Percentiles rank a stretch among this genome's conserved stretches.
Evolutionary conservation across 2,797 vertebrate species (phyloP).

Genomic region (Huso huso): DNA sequence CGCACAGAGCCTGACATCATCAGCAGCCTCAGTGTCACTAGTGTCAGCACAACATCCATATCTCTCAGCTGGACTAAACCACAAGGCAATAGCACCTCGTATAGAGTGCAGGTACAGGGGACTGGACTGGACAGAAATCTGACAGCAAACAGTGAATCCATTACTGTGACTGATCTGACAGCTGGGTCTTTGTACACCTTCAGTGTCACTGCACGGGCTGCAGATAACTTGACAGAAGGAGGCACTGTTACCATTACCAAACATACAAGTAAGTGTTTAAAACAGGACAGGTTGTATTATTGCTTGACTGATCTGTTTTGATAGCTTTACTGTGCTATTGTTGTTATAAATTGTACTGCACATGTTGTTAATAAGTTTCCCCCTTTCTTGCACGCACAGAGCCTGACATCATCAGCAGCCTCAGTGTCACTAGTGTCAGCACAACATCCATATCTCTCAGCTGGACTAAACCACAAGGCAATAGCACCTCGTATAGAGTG

Average conservation of each 20-base stretch:
- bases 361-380: too few species aligned
- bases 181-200: slow-evolving; percentile 32
- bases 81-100: slow-evolving; percentile 19
- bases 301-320: too few species aligned
- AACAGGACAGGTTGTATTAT: too few species aligned
- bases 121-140: fast-evolving
- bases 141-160: neutral
- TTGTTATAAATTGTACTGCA: too few species aligned
- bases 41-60: slow-evolving; percentile 25
- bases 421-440: neutral
- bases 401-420: slow-evolving; percentile 2
- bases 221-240: slow-evolving; percentile 13
- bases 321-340: too few species aligned
- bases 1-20: slow-evolving; percentile 29
- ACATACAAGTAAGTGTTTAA: slow-evolving; percentile 6
- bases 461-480: slow-evolving; percentile 6
- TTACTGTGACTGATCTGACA: slow-evolving; percentile 15
- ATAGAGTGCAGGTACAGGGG: slow-evolving; percentile 19
- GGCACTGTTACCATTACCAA: fast-evolving
- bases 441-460: slow-evolving; percentile 15
- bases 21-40: neutral
- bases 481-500: neutral
- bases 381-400: neutral
- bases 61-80: slow-evolving; percentile 30
- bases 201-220: slow-evolving; percentile 12